Evolutionary conservation across 2,797 vertebrate genomes (phyloP).

Genomic region (Poecile montanus): DNA sequence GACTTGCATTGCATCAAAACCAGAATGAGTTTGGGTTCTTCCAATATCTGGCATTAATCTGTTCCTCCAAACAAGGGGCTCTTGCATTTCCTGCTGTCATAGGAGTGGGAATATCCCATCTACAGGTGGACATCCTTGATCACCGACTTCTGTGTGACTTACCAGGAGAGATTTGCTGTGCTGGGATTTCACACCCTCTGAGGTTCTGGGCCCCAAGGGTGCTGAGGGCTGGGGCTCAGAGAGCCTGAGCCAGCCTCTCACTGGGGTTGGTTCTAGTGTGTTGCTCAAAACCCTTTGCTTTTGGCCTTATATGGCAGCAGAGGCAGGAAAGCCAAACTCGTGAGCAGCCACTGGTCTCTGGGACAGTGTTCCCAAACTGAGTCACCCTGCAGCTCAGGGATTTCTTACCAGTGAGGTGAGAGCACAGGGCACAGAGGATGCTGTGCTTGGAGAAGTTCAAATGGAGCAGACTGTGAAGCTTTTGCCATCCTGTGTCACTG

Average conservation of each 20-base stretch:
- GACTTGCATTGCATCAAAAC: not conserved
- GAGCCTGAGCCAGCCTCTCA: not conserved
- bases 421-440: not conserved
- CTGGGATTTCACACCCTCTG: not conserved
- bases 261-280: not conserved
- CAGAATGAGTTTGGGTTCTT: not conserved
- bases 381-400: not conserved
- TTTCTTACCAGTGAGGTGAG: not conserved
- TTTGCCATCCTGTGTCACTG: not conserved
- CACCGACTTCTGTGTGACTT: not conserved
- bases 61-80: not conserved
- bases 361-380: not conserved
- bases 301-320: conserved; percentile 15
- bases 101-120: not conserved
- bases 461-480: not conserved
- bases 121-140: not conserved
- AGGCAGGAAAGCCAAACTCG: not conserved
- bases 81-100: not conserved
- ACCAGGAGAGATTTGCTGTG: not conserved
- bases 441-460: not conserved
- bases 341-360: not conserved
- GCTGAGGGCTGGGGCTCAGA: not conserved
- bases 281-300: not conserved
- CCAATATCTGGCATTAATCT: not conserved
- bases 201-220: not conserved